Base-by-base conservation (phyloP, 1,140 invertebrate genomes). In the Drosophila ogumai region DNA sequence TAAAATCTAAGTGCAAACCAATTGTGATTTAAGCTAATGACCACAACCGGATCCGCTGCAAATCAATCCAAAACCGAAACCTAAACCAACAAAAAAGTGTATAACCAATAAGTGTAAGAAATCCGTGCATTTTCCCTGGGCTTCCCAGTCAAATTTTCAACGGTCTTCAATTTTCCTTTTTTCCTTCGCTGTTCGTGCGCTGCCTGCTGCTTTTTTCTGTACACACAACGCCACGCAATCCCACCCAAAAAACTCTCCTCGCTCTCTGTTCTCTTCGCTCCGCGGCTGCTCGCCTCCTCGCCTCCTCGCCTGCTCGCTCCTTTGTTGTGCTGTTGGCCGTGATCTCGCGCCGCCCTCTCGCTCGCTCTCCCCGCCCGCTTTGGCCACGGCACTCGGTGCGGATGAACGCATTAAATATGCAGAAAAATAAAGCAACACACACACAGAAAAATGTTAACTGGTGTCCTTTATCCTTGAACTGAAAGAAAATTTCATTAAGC, bases 1-100 rank as follows among this genome's bases (percentile, higher is more conserved):
- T 77, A 77, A 69, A 60, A 46, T 73, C 43, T 82, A 79, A 69
- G 64, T 88, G 84, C 75, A 79, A 69, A 80, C 58, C 75, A 80
- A 87, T 88, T 88, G 84, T 88, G 84, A 82, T 87, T 87, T 79
- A 76, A 79, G 60, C 82, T 81, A 81, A 74, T 77, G 78, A 69
- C 55, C 65, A 75, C 55, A 63, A 75, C 67, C 31, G 69, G 52
- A 75, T 43, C 44, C 65, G 60, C 56, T 52, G 57, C 17, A 31
- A 36, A 67, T 55, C 25, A 40, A 54, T 28, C 22, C 38, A 41
- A 44, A 68, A 34, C 12, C 49, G 13, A 22, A 36, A 52, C 49
- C 49, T 43, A n/a, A 40, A 31, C 17, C 38, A 63, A 41, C 32
- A 58, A 31, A 74, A 57, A 61, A 32, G 50, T 71, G 61, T 63